phyloP scores from a whole-genome alignment of 30 jellyfish, hydroid and myxozoan genomes.

The Pseudorhiza aurosa region DNA sequence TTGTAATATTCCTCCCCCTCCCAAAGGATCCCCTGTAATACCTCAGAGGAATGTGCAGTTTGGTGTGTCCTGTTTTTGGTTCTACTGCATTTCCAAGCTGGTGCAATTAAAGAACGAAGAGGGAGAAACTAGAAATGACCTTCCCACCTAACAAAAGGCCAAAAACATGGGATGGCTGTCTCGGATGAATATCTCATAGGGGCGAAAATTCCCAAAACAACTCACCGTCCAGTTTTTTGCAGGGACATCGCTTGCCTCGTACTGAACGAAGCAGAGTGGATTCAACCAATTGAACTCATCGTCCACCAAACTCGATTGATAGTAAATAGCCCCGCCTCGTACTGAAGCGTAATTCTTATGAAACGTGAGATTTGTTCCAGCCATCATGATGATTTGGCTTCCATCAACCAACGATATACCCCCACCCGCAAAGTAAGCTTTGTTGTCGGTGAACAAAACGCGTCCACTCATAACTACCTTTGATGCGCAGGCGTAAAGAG shows the following conservation, averaged over 20 bases:
- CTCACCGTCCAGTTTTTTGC: constrained; percentile 72
- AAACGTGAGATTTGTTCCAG: constrained; percentile 33
- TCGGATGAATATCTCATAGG: too few species aligned
- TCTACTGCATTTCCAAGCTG: too few species aligned
- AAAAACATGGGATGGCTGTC: too few species aligned
- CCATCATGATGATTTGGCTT: constrained; percentile 38
- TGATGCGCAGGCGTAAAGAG: constrained; percentile 46
- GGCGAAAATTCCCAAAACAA: too few species aligned
- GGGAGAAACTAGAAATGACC: too few species aligned
- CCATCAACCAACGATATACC: constrained; percentile 63
- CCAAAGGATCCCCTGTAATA: too few species aligned
- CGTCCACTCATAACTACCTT: constrained; percentile 34
- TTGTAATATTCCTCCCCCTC: too few species aligned
- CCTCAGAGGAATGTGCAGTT: too few species aligned
- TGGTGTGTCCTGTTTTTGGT: too few species aligned
- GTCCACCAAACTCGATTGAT: neutral
- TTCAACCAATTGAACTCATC: constrained; percentile 41
- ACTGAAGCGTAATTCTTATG: constrained; percentile 41
- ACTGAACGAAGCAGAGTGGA: constrained; percentile 72
- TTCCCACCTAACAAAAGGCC: too few species aligned
- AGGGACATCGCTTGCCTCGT: constrained; percentile 18
- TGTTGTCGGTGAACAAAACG: constrained; percentile 43
- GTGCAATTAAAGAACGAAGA: too few species aligned
- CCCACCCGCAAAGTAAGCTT: constrained; percentile 54
- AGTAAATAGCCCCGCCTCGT: constrained; percentile 60